Base-by-base conservation (phyloP, 2,797 vertebrate genomes). In the Loris lydekkerianus region DNA sequence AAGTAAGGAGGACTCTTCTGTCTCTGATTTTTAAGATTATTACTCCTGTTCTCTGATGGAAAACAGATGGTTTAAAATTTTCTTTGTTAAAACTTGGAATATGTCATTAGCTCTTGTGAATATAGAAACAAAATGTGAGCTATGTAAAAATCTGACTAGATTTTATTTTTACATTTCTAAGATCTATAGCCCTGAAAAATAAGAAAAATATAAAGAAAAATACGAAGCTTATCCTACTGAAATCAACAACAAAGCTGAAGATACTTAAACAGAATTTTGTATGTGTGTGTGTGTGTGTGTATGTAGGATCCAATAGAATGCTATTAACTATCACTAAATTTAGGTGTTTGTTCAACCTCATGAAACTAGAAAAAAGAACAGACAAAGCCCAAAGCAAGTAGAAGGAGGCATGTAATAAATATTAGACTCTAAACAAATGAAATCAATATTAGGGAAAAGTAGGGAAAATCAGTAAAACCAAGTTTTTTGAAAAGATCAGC, bases 101-200 rank as follows among this genome's bases (percentile, higher is more conserved):
- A 29, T 93, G 17, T 65, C 46, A 46, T 75, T 88, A 80, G 23
- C 67, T 61, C 84, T 86, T 89, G 23, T 93, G 21, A 87, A 37
- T 91, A 34, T 6, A 78, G 58, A 87, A 65, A 72, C 61, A 46
- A 58, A 67, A 61, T 89, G 10, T 89, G 56, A 87, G 10, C 58
- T 58, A 86, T 21, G 25, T 13, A 73, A 77, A 77, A 82, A 63
- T 70, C 46, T 58, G 80, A 58, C 10, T 43, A 43, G 25, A 86
- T 83, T 82, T 93, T 37, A 76, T 77, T 93, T 91, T 93, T 69
- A 86, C 75, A 56, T 69, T 87, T 67, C 20, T 67, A 84, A 91
- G 56, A 95, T 4, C n/a, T 83, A 10, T 17, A 43, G 15, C 77
- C 58, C 17, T 91, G 5, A 27, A 61, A n/a, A 27, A 7, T 70